These are phyloP conservation scores for Brachyhypopomus occidentalis DNA, from an alignment of 2,113 vertebrate species.

Conservation along the genomic window DNA sequence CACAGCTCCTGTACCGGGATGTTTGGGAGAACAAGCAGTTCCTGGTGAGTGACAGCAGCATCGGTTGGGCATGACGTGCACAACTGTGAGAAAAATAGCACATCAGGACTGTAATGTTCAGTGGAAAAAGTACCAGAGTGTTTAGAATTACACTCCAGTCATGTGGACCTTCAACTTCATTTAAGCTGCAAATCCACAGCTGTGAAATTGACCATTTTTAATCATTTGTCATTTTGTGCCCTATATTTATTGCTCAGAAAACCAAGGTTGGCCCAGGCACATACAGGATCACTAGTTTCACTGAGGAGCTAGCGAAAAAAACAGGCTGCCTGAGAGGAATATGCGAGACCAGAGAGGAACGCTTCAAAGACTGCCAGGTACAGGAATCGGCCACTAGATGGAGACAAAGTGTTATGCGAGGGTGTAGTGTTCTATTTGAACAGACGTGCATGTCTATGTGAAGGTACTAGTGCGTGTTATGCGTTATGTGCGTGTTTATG, in stretches of 20 bases:
- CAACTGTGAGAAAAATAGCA: too few species aligned
- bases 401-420: conserved; percentile 4
- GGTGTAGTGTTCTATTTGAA: background rate
- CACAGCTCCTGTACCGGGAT: conserved; percentile 67
- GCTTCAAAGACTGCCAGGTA: conserved; percentile 68
- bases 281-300: conserved; percentile 70
- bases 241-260: conserved; percentile 55
- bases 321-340: conserved; percentile 67
- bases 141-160: too few species aligned
- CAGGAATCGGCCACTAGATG: conserved; percentile 30
- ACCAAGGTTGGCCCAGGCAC: conserved; percentile 68
- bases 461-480: background rate
- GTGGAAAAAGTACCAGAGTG: too few species aligned
- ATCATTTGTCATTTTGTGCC: background rate
- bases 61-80: too few species aligned
- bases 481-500: background rate
- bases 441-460: background rate
- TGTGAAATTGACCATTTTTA: background rate
- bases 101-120: too few species aligned
- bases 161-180: background rate
- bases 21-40: conserved; percentile 55
- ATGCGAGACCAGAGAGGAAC: conserved; percentile 65
- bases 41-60: conserved; percentile 62
- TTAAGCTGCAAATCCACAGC: background rate
- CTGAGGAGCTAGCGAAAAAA: conserved; percentile 61